Percentiles rank a stretch among this genome's conserved stretches.
phyloP scores from a whole-genome alignment of 2,888 invertebrate genomes.

The Harpalus rubripes region DNA sequence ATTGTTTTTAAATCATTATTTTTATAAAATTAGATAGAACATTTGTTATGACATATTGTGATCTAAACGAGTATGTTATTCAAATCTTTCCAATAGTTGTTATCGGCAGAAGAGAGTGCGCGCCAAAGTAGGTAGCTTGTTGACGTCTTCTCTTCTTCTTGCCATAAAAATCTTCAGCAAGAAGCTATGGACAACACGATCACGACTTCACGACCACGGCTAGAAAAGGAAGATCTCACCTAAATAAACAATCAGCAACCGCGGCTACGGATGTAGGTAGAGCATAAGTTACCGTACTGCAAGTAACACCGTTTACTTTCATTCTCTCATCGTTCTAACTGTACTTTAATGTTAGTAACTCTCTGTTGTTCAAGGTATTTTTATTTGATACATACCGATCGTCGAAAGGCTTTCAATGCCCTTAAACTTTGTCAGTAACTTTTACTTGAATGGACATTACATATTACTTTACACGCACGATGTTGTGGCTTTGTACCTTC shows the following conservation, averaged over 20 bases:
- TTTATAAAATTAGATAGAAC: no score
- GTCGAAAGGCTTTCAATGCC: constrained; percentile 5
- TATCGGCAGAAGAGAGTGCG: constrained; percentile 28
- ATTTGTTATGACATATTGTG: no score
- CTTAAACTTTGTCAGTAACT: neutral
- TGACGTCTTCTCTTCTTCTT: neutral
- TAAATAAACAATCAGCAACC: constrained; percentile 44
- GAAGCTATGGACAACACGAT: constrained; percentile 30
- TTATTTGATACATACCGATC: neutral
- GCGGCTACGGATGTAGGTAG: constrained; percentile 21
- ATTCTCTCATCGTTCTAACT: constrained; percentile 45
- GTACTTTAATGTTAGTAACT: constrained; percentile 25
- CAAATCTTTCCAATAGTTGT: no score
- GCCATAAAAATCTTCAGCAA: constrained; percentile 18
- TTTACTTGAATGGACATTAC: neutral
- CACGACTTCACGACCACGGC: constrained; percentile 6
- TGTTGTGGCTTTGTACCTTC: no score
- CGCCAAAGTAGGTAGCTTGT: constrained; percentile 41
- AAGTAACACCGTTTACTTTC: constrained; percentile 39
- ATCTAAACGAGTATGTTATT: no score
- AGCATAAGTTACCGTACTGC: constrained; percentile 8
- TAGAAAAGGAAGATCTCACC: constrained; percentile 53
- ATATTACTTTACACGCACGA: neutral
- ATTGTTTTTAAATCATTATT: no score
- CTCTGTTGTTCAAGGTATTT: constrained; percentile 28